Evolutionary conservation across 1,140 invertebrate genomes (phyloP).

Genomic region (Himalopsyche phryganea): DNA sequence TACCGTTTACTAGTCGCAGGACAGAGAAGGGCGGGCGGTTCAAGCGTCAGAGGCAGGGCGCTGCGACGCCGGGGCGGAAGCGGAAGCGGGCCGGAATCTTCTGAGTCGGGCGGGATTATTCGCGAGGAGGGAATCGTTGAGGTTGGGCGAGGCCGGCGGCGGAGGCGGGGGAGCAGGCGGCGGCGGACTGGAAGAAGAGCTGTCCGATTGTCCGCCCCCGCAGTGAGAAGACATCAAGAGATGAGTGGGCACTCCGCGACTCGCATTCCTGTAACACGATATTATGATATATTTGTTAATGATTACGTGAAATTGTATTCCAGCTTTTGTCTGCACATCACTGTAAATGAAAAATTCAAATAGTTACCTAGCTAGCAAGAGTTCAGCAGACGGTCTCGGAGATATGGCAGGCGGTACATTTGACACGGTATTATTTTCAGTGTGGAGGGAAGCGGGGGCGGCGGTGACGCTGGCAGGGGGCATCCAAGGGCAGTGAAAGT

Average conservation of each 20-base stretch:
- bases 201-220: constrained; percentile 51
- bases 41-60: neutral
- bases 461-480: constrained; percentile 29
- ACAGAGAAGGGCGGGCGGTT: neutral
- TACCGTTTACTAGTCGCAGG: neutral
- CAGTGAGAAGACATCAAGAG: constrained; percentile 46
- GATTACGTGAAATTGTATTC: too few relatives aligned
- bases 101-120: constrained; percentile 28
- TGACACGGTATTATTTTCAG: neutral
- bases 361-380: constrained; percentile 3
- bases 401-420: neutral
- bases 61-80: neutral
- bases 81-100: constrained; percentile 16
- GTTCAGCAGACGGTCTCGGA: neutral
- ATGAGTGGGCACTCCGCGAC: constrained; percentile 51
- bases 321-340: too few relatives aligned
- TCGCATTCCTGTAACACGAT: constrained; percentile 22
- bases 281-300: too few relatives aligned
- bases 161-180: constrained; percentile 45
- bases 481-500: constrained; percentile 36
- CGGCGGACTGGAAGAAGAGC: constrained; percentile 38
- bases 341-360: neutral
- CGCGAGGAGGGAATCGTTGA: constrained; percentile 15
- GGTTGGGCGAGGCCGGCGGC: constrained; percentile 43
- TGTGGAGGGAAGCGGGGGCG: constrained; percentile 37